Evolutionary conservation across 2,113 vertebrate genomes (phyloP).

Genomic region (Rhea pennata): DNA sequence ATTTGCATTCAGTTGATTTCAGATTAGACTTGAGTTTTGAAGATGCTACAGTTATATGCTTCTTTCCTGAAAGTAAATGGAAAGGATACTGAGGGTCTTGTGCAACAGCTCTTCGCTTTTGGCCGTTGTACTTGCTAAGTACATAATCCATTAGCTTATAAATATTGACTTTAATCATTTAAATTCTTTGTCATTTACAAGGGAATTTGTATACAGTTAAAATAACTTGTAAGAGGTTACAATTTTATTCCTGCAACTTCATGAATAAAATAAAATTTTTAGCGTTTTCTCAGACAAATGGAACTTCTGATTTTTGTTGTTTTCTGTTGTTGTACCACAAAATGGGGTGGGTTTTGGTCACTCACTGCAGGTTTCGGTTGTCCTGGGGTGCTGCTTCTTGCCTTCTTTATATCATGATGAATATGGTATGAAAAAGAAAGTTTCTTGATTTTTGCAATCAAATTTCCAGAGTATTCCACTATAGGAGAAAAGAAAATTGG

Average conservation of each 20-base stretch:
- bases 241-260: slow-evolving; percentile 48
- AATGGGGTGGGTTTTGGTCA: slow-evolving; percentile 11
- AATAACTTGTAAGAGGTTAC: slow-evolving; percentile 43
- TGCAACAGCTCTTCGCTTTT: slow-evolving; percentile 41
- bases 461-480: slow-evolving; percentile 48
- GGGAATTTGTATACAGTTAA: slow-evolving; percentile 33
- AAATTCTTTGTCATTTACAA: slow-evolving; percentile 26
- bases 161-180: slow-evolving; percentile 32
- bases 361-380: slow-evolving; percentile 7
- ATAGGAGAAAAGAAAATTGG: slow-evolving; percentile 51
- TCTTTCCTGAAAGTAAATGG: slow-evolving; percentile 20
- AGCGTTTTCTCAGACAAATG: slow-evolving; percentile 49
- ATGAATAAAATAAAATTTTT: slow-evolving; percentile 46
- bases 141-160: slow-evolving; percentile 18
- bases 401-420: background rate
- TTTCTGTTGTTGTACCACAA: background rate
- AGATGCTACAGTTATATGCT: slow-evolving; percentile 62
- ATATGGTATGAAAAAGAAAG: slow-evolving; percentile 44
- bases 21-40: slow-evolving; percentile 55
- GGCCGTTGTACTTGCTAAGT: slow-evolving; percentile 40
- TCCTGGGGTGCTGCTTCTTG: slow-evolving; percentile 39
- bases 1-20: slow-evolving; percentile 34
- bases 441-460: slow-evolving; percentile 28
- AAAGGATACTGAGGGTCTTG: slow-evolving; percentile 43
- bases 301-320: background rate